Base-by-base conservation (phyloP, 1,140 invertebrate species). In the Tribolium castaneum region DNA sequence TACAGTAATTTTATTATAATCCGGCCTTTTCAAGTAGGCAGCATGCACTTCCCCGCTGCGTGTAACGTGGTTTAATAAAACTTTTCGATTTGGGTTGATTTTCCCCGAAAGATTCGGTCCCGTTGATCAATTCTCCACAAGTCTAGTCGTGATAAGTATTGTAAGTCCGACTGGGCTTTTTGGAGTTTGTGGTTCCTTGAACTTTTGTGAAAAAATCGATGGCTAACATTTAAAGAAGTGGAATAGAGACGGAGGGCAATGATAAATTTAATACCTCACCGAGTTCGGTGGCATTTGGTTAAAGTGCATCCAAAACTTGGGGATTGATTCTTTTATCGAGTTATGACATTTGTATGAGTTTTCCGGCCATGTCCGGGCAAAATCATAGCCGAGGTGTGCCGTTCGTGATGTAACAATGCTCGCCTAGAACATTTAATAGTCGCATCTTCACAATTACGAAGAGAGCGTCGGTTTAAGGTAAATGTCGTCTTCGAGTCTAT, bases 401-500 rank as follows among this genome's bases (percentile, higher is more conserved):
- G 74, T 49, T 76, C 74, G 74, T 76, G 74, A 76, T 76, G 74
- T 66, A 76, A 76, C 74, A 76, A 49, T 50, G 45, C 45, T 62
- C 6, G 74, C 74, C 39, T 62, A 50, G 62, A 62, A 56, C 74
- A 62, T 22, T 76, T 51, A 73, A 73, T 73, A 54, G 71, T 73
- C 74, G 51, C 74, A 76, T 76, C 74, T 62, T 76, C 74, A 62
- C 54, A 76, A 76, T 76, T 62, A 76, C 54, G 54, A 62, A 66
- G 56, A 62, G 74, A 76, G 62, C 74, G 54, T 62, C 49, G 52
- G 50, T 73, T 54, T 73, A 54, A 52, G 56, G 74, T 76, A 76
- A 76, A 76, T 76, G 74, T 76, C 74, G 74, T 76, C 74, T 50
- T 59, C 74, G 39, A 59, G 74, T 76, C 56, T 76, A 76, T 50